Evolutionary conservation across 2,888 invertebrate genomes (phyloP), one percentile per base, ranked within the genome.

Genomic region (Meteorus cinctellus): DNA sequence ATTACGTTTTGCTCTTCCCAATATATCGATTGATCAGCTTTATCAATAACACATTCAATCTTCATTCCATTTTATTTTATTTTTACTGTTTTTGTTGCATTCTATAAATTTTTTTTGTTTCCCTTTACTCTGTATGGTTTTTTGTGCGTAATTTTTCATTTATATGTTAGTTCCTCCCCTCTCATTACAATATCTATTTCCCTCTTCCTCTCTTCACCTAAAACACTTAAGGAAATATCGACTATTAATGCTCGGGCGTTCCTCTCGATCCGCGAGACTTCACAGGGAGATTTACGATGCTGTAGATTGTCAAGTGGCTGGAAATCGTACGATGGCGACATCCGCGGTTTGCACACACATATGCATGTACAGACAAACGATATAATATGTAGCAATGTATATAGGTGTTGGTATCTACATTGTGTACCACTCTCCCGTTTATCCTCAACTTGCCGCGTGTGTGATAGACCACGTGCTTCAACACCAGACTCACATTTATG

Each of bases 211-310:
- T 36, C 19, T 45, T 0, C 31, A 34, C 14, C 24, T 31, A 74
- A 72, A 74, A 36, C 45, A 69, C 68, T 75, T 71, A 29, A 29
- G 60, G 48, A 72, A 74, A 65, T 63, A 75, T 79, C 76, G 72
- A 72, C 79, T 80, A 81, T 80, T 78, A 79, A 78, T 77, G 77
- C 70, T 75, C 19, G 68, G 74, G 51, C 75, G 71, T 74, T 72
- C 60, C 77, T 77, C 79, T 82, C 79, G 80, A 79, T 82, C 75
- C 77, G 68, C 75, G 67, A 51, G 71, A 60, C 73, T 67, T 67
- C 68, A 59, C 70, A 74, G 51, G 66, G 73, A 80, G 83, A 85
- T 85, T 85, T 84, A 85, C 81, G 82, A 83, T 82, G 81, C 84
- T 82, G 83, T 83, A 85, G 81, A 82, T 83, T 79, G 77, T 80